Base-by-base conservation (phyloP, 2,888 invertebrate genomes). In the Eilema griseolum region DNA sequence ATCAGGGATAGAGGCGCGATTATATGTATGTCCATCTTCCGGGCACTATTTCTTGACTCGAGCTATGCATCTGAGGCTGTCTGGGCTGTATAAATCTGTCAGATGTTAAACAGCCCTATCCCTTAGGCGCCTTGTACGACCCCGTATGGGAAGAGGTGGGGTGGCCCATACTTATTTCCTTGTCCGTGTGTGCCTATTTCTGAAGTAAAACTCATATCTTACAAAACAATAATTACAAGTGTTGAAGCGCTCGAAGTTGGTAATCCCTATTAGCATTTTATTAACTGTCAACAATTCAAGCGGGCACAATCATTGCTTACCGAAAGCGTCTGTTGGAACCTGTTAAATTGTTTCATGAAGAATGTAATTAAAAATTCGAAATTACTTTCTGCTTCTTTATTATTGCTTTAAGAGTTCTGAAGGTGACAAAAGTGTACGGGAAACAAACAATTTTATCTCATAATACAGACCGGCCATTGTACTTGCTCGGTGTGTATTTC, bases 321-420 rank as follows among this genome's bases (percentile, higher is more conserved):
- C 65, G 59, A 71, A 77, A 82, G 79, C 79, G 76, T 79, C 83
- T 81, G 86, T 81, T 84, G 11, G 16, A 12, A 83, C 81, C 80
- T 81, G 77, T 71, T 74, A 72, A 83, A 85, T 88, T 85, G 83
- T 87, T 86, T 89, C 84, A 88, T 89, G 86, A 85, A 78, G 84
- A 81, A 85, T 85, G 84, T 87, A 88, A 89, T 89, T 89, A 88
- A 84, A 65, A 83, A 85, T 80, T 76, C 79, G 73, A 83, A 88
- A 87, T 87, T 74, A 78, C 79, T 80, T 78, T 76, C 78, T 77
- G 79, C 78, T 73, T 77, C 78, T 84, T 86, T 86, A 85, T 85
- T 88, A 85, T 75, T 73, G 74, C 74, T 69, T 74, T 79, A 76
- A 80, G 77, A 82, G 76, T 73, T 62, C 62, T 71, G 74, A 78